These are phyloP conservation scores for Megathymus violae DNA, from an alignment of 1,140 invertebrate species.

Conservation along the genomic window DNA sequence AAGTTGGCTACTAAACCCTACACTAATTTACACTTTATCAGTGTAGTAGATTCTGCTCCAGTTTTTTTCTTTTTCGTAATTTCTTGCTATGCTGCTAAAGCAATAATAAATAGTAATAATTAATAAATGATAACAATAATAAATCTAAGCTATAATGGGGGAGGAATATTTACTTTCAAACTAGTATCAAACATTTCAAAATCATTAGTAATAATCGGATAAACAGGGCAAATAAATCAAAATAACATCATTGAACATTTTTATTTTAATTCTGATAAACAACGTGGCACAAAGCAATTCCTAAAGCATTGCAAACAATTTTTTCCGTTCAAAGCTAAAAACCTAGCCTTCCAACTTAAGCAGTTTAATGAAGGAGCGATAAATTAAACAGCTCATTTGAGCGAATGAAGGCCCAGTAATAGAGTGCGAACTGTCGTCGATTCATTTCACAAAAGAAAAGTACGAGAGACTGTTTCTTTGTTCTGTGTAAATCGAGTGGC, in stretches of 20 bases:
- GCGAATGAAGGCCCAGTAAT: slow-evolving; percentile 73
- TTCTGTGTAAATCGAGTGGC: slow-evolving; percentile 77
- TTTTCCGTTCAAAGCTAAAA: slow-evolving; percentile 4
- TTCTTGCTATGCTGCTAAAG: too few relatives aligned
- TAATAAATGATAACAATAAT: too few relatives aligned
- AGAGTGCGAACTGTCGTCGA: slow-evolving; percentile 71
- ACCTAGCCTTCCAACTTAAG: slow-evolving; percentile 36
- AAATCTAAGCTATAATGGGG: too few relatives aligned
- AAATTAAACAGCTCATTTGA: slow-evolving; percentile 79
- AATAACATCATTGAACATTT: neutral
- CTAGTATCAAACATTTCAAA: too few relatives aligned
- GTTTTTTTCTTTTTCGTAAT: too few relatives aligned
- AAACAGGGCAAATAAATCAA: too few relatives aligned
- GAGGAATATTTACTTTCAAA: too few relatives aligned
- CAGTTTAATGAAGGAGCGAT: slow-evolving; percentile 66
- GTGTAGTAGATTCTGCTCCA: too few relatives aligned
- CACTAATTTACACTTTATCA: too few relatives aligned
- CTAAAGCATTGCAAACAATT: neutral
- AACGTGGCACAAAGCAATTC: neutral
- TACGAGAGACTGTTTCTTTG: slow-evolving; percentile 68
- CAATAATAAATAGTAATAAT: too few relatives aligned
- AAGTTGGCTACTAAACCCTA: too few relatives aligned
- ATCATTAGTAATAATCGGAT: too few relatives aligned
- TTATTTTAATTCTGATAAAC: neutral
- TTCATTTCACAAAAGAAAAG: slow-evolving; percentile 70